Conservation (phyloP, 2,797 vertebrate species). For the Adelosebastes latens region DNA sequence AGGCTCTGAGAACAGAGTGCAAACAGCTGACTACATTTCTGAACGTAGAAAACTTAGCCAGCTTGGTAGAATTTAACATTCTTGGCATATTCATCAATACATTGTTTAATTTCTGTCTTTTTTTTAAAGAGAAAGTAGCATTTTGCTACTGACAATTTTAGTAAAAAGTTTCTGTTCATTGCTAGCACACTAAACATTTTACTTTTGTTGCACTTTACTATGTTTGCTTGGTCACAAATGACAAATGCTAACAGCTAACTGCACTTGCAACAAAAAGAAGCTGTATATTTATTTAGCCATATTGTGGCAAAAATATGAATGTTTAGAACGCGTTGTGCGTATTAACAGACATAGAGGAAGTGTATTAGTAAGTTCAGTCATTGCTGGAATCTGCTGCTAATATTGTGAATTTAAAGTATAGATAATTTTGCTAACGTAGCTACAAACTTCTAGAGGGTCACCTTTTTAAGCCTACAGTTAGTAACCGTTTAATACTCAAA, state of each 20-base stretch:
- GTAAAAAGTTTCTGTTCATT: background rate
- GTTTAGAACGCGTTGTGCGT: background rate
- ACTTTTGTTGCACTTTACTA: background rate
- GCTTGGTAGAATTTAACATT: background rate
- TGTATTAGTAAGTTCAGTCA: background rate
- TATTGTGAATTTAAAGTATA: background rate
- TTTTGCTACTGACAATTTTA: background rate
- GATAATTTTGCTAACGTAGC: background rate
- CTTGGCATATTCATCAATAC: background rate
- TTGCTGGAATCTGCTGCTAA: background rate
- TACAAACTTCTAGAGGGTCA: background rate
- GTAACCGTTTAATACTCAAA: background rate
- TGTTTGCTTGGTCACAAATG: background rate
- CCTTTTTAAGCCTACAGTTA: background rate
- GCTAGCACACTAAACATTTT: background rate
- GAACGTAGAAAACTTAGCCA: background rate
- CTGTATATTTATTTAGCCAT: background rate
- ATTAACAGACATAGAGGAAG: background rate
- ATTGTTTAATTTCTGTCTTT: background rate
- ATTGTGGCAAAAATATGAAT: background rate
- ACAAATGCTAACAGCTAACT: background rate
- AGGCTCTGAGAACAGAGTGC: background rate
- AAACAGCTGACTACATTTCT: background rate
- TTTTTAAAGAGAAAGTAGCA: background rate
- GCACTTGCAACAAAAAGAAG: background rate